Percentiles rank a stretch among this genome's conserved stretches.
Evolutionary conservation across 2,888 invertebrate genomes (phyloP).

Genomic region (Linhomoeus sp.): DNA sequence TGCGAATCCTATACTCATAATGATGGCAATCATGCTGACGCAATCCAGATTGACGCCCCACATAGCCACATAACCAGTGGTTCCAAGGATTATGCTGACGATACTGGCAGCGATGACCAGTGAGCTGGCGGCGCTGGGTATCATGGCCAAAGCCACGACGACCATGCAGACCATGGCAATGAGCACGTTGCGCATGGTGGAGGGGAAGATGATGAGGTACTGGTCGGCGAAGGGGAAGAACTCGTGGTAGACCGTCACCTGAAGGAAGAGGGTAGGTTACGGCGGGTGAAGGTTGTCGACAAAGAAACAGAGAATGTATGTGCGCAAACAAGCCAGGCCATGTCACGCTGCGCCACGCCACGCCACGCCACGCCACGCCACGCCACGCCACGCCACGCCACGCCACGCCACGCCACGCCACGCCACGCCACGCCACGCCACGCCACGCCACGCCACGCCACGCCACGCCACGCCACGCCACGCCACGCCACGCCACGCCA

Average conservation of each 20-base stretch:
- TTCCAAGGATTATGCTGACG: conserved; percentile 33
- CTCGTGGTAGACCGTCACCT: conserved; percentile 16
- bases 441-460: too few relatives aligned
- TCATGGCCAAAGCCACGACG: conserved; percentile 74
- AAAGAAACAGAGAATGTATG: too few relatives aligned
- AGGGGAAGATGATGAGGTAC: conserved; percentile 23
- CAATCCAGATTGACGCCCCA: conserved; percentile 44
- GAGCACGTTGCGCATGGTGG: conserved; percentile 45
- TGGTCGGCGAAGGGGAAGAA: conserved; percentile 27
- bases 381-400: too few relatives aligned
- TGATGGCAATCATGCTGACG: conserved; percentile 85
- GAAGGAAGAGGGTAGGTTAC: too few relatives aligned
- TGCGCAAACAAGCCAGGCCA: too few relatives aligned
- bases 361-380: too few relatives aligned
- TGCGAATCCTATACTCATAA: conserved; percentile 85
- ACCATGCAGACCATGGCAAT: conserved; percentile 82
- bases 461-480: too few relatives aligned
- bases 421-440: too few relatives aligned
- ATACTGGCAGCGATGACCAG: conserved; percentile 84
- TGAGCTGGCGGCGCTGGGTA: conserved; percentile 69
- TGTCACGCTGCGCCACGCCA: too few relatives aligned
- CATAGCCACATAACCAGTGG: conserved; percentile 14
- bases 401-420: too few relatives aligned
- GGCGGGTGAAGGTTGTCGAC: too few relatives aligned
- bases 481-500: too few relatives aligned